Base-by-base conservation (phyloP, 2,797 vertebrate species). In the Bovichtus variegatus region DNA sequence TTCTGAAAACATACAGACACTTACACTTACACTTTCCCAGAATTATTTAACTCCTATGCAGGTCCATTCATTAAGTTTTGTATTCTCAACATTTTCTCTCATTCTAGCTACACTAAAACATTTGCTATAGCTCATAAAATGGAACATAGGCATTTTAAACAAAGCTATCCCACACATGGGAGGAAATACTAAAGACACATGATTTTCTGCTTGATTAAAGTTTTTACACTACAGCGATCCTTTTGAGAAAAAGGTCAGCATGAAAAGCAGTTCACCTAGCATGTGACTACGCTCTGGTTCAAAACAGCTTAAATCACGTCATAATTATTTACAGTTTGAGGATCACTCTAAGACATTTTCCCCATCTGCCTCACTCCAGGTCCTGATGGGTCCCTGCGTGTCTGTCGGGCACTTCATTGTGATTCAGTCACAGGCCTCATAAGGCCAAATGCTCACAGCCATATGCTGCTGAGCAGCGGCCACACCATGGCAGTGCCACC, bases 381-480 rank as follows among this genome's bases (percentile, higher is more conserved):
- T 81, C 80, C 94, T 10, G 90, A 93, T 25, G 95, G 94, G 29
- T 87, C 91, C 13, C 41, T 94, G 21, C 78, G 36, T 43, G 90
- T 66, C 6, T 53, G 80, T 38, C 91, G 85, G 8, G 70, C 90
- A 1, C 79, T 96, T 73, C 65, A 41, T n/a, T 68, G 82, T 76
- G 95, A 97, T 86, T 76, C 93, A 6, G 57, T 90, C 80, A 96
- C 95, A 8, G 95, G 96, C 29, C 55, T 97, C n/a, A 69, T 96
- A 18, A 91, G 86, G 43, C 96, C 97, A 23, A 93, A 81, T 5
- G 74, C 93, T 10, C 94, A 89, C 11, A 88, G 91, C 27, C 87
- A 92, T 15, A 95, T 96, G 95, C 87, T 97, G 69, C 84, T 96
- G 50, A 89, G 89, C 79, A 95, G 88, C 4, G 94, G 95, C 41